Percentiles rank a stretch among this genome's conserved stretches.
phyloP scores from a whole-genome alignment of 2,888 invertebrate species.

The Epicampocera succincta region DNA sequence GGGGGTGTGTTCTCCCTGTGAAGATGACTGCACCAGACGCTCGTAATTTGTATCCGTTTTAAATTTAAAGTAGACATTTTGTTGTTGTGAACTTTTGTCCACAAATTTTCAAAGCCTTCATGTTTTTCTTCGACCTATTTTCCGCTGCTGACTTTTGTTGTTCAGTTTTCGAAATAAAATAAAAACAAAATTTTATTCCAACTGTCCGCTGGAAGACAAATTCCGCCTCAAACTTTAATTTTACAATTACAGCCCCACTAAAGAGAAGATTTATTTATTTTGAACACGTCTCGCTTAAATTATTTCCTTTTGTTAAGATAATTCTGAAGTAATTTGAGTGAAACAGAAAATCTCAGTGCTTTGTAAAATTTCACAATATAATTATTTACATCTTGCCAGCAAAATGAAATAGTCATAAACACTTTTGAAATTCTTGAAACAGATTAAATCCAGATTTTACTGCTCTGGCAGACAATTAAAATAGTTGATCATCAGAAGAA shows the following conservation, averaged over 20 bases:
- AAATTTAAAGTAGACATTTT: too few species aligned
- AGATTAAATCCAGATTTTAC: conserved; percentile 6
- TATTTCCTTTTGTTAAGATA: neutral
- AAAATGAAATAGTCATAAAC: neutral
- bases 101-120: too few species aligned
- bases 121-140: too few species aligned
- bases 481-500: neutral
- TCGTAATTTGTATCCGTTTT: too few species aligned
- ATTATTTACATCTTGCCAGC: too few species aligned
- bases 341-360: conserved; percentile 5
- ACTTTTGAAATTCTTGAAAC: neutral
- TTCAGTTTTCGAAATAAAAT: too few species aligned
- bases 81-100: too few species aligned
- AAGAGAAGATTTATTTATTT: conserved; percentile 33
- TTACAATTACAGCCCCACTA: neutral
- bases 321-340: neutral
- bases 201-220: too few species aligned
- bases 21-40: too few species aligned
- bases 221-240: neutral
- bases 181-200: too few species aligned
- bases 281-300: conserved; percentile 12
- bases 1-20: too few species aligned
- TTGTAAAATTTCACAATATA: conserved; percentile 1
- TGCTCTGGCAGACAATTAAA: neutral
- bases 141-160: too few species aligned